Base-by-base conservation (phyloP, 2,797 vertebrate genomes). In the Sarcophilus harrisii region DNA sequence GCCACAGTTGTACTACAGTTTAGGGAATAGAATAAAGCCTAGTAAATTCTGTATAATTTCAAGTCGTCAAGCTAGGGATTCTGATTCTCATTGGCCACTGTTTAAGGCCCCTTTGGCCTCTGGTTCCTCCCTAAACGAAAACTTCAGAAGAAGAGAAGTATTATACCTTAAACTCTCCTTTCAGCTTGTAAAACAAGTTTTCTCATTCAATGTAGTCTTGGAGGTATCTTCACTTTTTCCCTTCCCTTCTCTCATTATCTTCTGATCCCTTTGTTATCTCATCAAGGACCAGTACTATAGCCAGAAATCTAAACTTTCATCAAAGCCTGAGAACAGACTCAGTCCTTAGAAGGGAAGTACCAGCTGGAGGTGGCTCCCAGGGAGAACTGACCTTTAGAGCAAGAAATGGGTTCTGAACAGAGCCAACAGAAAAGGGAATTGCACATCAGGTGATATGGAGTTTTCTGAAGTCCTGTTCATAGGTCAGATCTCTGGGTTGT, bases 221-320 rank as follows among this genome's bases (percentile, higher is more conserved):
- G 21, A 91, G 81, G 54, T 8, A 66, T 32, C 4, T 18, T 32
- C 1, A 0, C 45, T 32, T 12, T 93, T 96, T 95, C 90, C 3
- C 60, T 94, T 93, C 89, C 94, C 57, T 58, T 90, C 30, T 21
- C 97, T 62, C 55, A 59, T 93, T 93, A 81, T 55, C 95, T 16
- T 89, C 54, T 96, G 24, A 87, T 87, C 96, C 52, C 55, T 66
- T 93, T 93, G 73, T 55, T 95, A 14, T 90, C 32, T 96, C 66
- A 96, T 27, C 57, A 10, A 90, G 11, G 29, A 55, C 93, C 91
- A 96, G n/a, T 52, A 49, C 49, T 49, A 91, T 66, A 94, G 29
- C 29, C 90, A 95, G 38, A 96, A 93, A 59, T 58, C 93, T 81
- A 52, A 0, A 57, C 11, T 95, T 96, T 94, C 58, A 38, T 60